phyloP scores from a whole-genome alignment of 2,797 vertebrate species.

The Sarcoramphus papa region DNA sequence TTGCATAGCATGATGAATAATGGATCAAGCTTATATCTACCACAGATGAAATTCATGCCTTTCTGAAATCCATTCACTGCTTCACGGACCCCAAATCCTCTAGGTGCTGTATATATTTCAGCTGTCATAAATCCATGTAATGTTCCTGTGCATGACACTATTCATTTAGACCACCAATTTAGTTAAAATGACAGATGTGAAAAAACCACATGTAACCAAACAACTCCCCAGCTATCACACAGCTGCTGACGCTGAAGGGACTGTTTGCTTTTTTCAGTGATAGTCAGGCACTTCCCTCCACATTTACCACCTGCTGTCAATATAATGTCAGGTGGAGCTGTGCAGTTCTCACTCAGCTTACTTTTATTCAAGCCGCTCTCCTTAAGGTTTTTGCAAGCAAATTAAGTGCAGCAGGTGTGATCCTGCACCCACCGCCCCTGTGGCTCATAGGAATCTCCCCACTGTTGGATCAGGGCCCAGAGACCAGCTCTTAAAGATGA shows the following conservation, averaged over 20 bases:
- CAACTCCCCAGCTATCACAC: conserved; percentile 62
- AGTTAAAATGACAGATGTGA: conserved; percentile 71
- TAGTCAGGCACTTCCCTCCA: conserved; percentile 36
- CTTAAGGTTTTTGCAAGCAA: background rate
- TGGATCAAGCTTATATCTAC: conserved; percentile 39
- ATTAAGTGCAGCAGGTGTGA: background rate
- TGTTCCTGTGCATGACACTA: conserved; percentile 62
- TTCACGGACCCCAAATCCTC: conserved; percentile 50
- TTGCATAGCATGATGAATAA: conserved; percentile 45
- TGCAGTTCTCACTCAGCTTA: background rate
- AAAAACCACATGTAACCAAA: conserved; percentile 67
- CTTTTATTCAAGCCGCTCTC: background rate
- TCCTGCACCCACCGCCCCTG: background rate
- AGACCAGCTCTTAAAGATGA: background rate
- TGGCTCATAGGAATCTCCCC: background rate
- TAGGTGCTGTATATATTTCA: conserved; percentile 48
- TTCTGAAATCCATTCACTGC: conserved; percentile 64
- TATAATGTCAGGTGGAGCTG: background rate
- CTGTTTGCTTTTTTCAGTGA: background rate
- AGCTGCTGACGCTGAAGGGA: conserved; percentile 68
- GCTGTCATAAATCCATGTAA: conserved; percentile 70
- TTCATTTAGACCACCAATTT: conserved; percentile 74
- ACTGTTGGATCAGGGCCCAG: background rate
- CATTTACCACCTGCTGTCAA: conserved; percentile 57
- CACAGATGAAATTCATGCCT: conserved; percentile 63